A percentile compares a stretch with the other conserved stretches of the same genome.
Conservation (phyloP, 2,888 invertebrate genomes). For the Nomada lathburiana region DNA sequence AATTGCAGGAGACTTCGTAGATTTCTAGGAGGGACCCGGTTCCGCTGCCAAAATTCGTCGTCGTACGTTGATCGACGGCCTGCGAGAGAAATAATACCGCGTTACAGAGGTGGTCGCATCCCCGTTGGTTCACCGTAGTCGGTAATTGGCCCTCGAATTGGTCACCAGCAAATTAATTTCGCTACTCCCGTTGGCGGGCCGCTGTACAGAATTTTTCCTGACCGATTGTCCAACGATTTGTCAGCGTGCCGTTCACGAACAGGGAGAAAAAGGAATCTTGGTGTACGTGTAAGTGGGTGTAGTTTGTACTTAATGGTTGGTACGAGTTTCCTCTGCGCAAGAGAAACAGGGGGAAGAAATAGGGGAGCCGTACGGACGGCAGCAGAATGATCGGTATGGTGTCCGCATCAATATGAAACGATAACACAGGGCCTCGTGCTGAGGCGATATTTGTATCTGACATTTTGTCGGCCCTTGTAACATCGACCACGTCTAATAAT, state of each 20-base stretch:
- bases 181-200: too few species aligned
- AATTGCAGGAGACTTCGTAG: conserved; percentile 51
- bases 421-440: conserved; percentile 73
- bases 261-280: conserved; percentile 10
- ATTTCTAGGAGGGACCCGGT: neutral
- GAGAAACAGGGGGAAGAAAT: conserved; percentile 57
- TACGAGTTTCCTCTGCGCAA: conserved; percentile 55
- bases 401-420: conserved; percentile 63
- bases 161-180: neutral
- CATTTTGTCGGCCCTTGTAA: conserved; percentile 43
- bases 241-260: neutral
- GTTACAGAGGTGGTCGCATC: neutral
- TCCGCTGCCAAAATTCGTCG: conserved; percentile 15
- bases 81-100: conserved; percentile 7
- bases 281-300: conserved; percentile 36
- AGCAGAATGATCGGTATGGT: conserved; percentile 60
- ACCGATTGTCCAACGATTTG: conserved; percentile 17
- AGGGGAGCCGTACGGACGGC: conserved; percentile 42
- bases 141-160: neutral
- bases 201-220: neutral
- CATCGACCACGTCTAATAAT: conserved; percentile 34
- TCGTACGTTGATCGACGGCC: neutral
- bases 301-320: conserved; percentile 46
- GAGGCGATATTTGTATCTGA: conserved; percentile 50
- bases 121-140: too few species aligned